Evolutionary conservation across 2,797 vertebrate genomes (phyloP).

Genomic region (Champsocephalus gunnari): DNA sequence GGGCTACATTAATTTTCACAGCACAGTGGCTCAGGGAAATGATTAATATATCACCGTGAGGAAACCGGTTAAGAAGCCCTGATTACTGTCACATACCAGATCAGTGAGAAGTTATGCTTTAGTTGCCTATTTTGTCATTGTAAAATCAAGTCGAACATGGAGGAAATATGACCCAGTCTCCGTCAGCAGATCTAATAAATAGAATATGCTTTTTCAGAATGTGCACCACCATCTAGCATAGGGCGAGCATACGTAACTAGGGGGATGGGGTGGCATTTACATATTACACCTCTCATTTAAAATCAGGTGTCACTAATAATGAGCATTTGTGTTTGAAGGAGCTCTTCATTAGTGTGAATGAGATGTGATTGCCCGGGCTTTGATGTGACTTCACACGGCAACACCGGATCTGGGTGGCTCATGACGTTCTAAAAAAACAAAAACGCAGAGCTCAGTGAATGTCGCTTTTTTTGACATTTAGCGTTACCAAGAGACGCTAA

Average conservation of each 20-base stretch:
- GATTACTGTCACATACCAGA: slow-evolving; percentile 77
- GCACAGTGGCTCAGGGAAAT: slow-evolving; percentile 74
- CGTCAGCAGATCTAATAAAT: not conserved
- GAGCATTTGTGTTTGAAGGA: slow-evolving; percentile 80
- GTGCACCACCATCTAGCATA: slow-evolving; percentile 20
- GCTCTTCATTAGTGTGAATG: slow-evolving; percentile 76
- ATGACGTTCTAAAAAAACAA: slow-evolving; percentile 75
- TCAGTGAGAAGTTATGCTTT: slow-evolving; percentile 64
- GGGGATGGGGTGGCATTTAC: slow-evolving; percentile 57
- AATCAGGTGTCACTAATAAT: slow-evolving; percentile 83
- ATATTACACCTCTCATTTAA: slow-evolving; percentile 77
- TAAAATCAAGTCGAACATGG: slow-evolving; percentile 26
- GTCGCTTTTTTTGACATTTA: slow-evolving; percentile 80
- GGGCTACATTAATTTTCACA: slow-evolving; percentile 79
- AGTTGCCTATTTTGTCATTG: slow-evolving; percentile 58
- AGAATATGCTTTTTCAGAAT: slow-evolving; percentile 32
- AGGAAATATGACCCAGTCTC: slow-evolving; percentile 15
- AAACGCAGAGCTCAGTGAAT: slow-evolving; percentile 75
- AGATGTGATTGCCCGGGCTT: slow-evolving; percentile 78
- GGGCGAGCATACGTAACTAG: not conserved
- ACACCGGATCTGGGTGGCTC: slow-evolving; percentile 72
- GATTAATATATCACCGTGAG: slow-evolving; percentile 77
- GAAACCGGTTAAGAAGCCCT: slow-evolving; percentile 78
- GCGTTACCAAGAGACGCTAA: slow-evolving; percentile 79
- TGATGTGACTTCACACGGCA: slow-evolving; percentile 86